phyloP scores from a whole-genome alignment of 2,113 vertebrate genomes.

The Ailurus styani region DNA sequence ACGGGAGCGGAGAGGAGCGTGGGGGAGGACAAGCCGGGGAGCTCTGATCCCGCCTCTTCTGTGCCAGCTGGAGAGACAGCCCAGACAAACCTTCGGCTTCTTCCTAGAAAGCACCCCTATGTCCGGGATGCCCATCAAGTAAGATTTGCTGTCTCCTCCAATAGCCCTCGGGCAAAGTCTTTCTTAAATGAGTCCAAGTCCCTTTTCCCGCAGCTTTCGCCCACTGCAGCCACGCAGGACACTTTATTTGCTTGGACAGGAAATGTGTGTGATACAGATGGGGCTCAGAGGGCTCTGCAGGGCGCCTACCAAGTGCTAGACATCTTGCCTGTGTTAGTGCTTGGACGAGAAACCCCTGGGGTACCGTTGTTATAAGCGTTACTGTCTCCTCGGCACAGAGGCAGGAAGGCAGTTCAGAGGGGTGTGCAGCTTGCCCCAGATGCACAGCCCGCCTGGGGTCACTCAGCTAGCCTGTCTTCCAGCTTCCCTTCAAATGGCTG shows the following conservation, averaged over 20 bases:
- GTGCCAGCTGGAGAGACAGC: background rate
- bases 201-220: background rate
- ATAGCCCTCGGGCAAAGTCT: background rate
- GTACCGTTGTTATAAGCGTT: background rate
- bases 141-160: background rate
- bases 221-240: background rate
- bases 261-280: background rate
- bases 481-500: background rate
- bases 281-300: background rate
- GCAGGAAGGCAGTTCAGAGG: background rate
- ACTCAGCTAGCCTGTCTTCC: background rate
- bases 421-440: background rate
- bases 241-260: background rate
- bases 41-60: background rate
- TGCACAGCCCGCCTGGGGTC: background rate
- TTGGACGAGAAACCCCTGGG: background rate
- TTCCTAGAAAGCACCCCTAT: background rate
- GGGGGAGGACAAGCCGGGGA: background rate
- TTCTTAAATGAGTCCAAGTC: background rate
- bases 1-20: background rate
- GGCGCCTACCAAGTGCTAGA: background rate
- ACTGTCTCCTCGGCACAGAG: background rate
- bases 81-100: background rate
- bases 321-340: background rate
- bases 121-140: background rate